A percentile compares a stretch with the other conserved stretches of the same genome.
Evolutionary conservation across 2,113 vertebrate species (phyloP).

Genomic region (Vombatus ursinus): DNA sequence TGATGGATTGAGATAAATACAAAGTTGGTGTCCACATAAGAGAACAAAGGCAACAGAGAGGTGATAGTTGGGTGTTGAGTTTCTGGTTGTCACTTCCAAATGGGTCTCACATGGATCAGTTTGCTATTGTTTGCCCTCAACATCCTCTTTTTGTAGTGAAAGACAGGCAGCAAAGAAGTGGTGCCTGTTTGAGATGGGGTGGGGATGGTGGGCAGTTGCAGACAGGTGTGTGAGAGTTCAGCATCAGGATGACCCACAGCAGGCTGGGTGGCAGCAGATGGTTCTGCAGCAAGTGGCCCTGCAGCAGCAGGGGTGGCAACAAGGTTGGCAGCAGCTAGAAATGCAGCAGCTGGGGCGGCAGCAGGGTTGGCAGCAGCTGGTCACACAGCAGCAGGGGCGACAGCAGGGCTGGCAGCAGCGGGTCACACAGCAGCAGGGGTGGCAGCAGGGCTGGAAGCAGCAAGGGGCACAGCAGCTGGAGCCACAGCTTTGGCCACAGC

Average conservation of each 20-base stretch:
- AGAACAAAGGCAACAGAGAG: too few species aligned
- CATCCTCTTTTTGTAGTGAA: too few species aligned
- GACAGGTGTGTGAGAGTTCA: neutral
- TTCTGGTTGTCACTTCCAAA: too few species aligned
- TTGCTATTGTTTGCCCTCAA: too few species aligned
- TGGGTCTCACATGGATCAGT: too few species aligned
- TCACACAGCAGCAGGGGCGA: neutral
- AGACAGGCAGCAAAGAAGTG: too few species aligned
- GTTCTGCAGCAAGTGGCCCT: neutral
- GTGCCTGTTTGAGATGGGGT: too few species aligned
- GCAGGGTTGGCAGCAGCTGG: neutral
- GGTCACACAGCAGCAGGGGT: neutral
- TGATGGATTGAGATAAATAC: too few species aligned
- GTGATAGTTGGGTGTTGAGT: too few species aligned
- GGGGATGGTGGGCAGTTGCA: too few species aligned
- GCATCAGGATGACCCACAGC: too few species aligned
- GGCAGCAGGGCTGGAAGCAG: conserved; percentile 8
- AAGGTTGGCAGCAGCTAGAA: neutral
- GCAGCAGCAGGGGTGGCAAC: neutral
- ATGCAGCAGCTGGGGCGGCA: neutral
- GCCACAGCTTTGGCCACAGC: neutral
- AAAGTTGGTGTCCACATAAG: too few species aligned
- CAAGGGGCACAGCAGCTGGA: conserved; percentile 1
- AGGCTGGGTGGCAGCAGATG: neutral
- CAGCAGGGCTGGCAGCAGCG: neutral